A percentile compares a stretch with the other conserved stretches of the same genome.
Evolutionary conservation across 2,113 vertebrate species (phyloP).

Genomic region (Saimiri boliviensis): DNA sequence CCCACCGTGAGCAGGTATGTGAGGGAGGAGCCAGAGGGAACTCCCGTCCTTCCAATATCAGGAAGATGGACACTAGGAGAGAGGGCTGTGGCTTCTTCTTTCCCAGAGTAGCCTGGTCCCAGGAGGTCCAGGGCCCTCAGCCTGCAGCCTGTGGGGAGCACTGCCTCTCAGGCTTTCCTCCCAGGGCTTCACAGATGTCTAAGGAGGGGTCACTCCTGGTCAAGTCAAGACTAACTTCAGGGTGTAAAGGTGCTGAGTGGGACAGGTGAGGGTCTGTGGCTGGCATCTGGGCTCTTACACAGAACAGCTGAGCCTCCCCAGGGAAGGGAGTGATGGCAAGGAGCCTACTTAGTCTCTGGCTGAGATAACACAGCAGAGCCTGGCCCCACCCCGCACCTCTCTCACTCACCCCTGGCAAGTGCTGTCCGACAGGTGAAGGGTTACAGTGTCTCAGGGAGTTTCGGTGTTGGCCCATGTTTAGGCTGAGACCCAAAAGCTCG

Average conservation of each 20-base stretch:
- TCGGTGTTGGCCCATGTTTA: conserved; percentile 69
- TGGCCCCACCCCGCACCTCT: conserved; percentile 52
- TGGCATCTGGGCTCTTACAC: background rate
- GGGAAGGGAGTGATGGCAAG: conserved; percentile 55
- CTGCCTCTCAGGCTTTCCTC: background rate
- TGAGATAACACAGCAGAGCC: conserved; percentile 41
- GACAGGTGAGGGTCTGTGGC: background rate
- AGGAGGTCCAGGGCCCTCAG: background rate
- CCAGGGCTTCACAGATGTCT: background rate
- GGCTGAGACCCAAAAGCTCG: conserved; percentile 52
- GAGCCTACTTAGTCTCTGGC: background rate
- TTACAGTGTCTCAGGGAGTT: conserved; percentile 55
- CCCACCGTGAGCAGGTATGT: background rate
- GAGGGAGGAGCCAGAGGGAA: background rate
- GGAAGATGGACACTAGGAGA: background rate
- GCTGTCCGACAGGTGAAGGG: conserved; percentile 39
- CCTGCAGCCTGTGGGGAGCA: background rate
- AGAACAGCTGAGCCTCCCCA: conserved; percentile 41
- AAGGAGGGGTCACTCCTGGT: background rate
- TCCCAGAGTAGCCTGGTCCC: background rate
- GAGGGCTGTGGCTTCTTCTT: background rate
- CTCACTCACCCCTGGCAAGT: conserved; percentile 34
- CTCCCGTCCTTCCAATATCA: background rate
- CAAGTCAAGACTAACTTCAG: background rate
- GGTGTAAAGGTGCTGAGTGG: fast-evolving